phyloP scores from a whole-genome alignment of 2,888 invertebrate species.

The Limnephilus auricula region DNA sequence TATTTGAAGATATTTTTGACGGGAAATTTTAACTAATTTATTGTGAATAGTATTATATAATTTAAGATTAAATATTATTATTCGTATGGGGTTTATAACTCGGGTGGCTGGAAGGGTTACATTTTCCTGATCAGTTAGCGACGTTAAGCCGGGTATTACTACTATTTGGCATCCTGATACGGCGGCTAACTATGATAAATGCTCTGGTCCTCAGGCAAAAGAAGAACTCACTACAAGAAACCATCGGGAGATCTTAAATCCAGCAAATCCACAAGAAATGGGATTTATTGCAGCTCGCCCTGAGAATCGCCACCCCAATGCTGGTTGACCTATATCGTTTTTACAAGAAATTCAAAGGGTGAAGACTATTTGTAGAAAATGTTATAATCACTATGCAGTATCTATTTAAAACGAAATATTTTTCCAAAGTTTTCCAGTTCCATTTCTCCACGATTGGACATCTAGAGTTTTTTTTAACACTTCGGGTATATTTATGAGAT shows the following conservation, averaged over 20 bases:
- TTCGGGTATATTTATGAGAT: no score
- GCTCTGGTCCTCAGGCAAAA: background rate
- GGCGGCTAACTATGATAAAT: background rate
- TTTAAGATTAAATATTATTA: no score
- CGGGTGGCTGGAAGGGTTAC: background rate
- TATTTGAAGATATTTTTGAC: no score
- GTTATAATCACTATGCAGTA: background rate
- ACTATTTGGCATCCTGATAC: background rate
- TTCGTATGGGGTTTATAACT: no score
- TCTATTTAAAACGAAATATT: background rate
- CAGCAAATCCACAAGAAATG: background rate
- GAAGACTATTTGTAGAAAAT: background rate
- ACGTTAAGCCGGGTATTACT: background rate
- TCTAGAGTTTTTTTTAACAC: background rate
- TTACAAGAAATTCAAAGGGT: background rate
- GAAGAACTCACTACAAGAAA: background rate
- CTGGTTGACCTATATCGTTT: background rate
- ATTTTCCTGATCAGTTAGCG: background rate
- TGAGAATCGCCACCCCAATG: background rate
- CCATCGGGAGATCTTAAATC: background rate
- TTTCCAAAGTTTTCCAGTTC: background rate
- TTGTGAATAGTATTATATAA: no score
- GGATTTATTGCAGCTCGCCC: background rate
- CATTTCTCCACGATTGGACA: background rate
- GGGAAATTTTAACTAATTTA: no score